Evolutionary conservation across 2,113 vertebrate genomes (phyloP), one percentile per base, ranked within the genome.

Genomic region (Takifugu flavidus): DNA sequence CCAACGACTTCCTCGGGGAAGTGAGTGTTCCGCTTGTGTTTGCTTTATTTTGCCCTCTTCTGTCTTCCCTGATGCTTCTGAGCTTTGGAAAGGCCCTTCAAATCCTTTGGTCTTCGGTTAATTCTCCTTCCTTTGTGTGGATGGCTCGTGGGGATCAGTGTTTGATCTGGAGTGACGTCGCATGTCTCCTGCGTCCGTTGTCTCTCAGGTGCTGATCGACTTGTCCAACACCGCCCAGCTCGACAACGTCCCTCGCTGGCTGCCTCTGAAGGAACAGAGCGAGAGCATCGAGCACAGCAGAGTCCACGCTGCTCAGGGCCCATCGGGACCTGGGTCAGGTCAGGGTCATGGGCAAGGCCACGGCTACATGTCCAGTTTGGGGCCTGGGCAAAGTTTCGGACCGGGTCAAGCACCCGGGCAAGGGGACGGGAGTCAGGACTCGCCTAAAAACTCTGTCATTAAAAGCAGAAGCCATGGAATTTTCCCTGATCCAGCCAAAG

Each of bases 391-490:
- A 67, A 69, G 75, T 39, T 34, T 76, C 57, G 80, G 79, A 64
- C 59, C 61, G 31, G 56, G 83, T 58, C 77, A 67, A 43, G 59
- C 15, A 44, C 59, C 53, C 53, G 83, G 75, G 51, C 84, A 75
- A 34, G 82, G 78, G 70, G 94, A 94, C 25, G 90, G 86, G 56
- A 91, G 84, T 84, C 94, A 94, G 13, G 94, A 92, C 60, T 94
- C 93, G 39, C 95, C 95, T 67, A 97, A 98, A 90, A 93, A 93
- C 46, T 96, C 95, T 60, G 97, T 99, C 63, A 99, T 97, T 88
- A 99, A 99, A 72, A 99, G 97, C 87, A 92, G 95, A 91, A 99
- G 96, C 81, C 97, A 99, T 62, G 96, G 97, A 68, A 95, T 99
- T 86, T 99, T 99, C 82, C 96, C 96, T 4, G 96, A 98, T 80